These are phyloP conservation scores for Nymphalis urticae DNA, from an alignment of 2,888 invertebrate genomes.

Conservation along the genomic window DNA sequence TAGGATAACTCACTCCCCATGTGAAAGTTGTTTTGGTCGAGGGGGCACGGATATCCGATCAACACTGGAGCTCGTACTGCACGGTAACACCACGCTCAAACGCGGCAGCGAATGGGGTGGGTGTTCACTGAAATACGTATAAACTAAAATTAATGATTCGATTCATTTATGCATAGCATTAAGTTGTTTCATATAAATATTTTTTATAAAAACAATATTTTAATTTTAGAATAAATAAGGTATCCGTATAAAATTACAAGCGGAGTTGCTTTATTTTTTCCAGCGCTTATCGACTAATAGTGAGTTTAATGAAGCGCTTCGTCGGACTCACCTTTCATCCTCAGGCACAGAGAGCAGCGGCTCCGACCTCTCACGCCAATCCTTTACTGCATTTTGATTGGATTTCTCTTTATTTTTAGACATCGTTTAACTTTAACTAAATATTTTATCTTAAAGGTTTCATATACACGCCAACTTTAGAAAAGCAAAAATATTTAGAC, in stretches of 20 bases:
- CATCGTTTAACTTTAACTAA: conserved; percentile 43
- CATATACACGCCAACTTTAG: neutral
- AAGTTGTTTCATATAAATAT: neutral
- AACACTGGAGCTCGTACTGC: conserved; percentile 63
- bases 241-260: conserved; percentile 54
- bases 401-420: conserved; percentile 74
- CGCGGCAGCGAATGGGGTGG: conserved; percentile 65
- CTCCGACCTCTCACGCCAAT: conserved; percentile 68
- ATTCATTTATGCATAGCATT: neutral
- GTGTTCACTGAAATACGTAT: conserved; percentile 56
- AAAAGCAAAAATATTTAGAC: neutral
- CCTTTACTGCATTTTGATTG: conserved; percentile 63
- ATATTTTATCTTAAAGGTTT: conserved; percentile 12
- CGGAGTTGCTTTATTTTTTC: conserved; percentile 60
- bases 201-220: neutral
- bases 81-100: conserved; percentile 68
- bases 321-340: conserved; percentile 76
- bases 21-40: conserved; percentile 54
- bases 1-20: conserved; percentile 68
- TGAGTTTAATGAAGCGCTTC: conserved; percentile 69
- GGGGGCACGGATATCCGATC: conserved; percentile 52
- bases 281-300: conserved; percentile 65
- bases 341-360: conserved; percentile 74
- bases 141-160: neutral
- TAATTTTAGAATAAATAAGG: conserved; percentile 43